These are phyloP conservation scores for Oegoconia quadripuncta DNA, from an alignment of 2,888 invertebrate genomes.

Conservation along the genomic window DNA sequence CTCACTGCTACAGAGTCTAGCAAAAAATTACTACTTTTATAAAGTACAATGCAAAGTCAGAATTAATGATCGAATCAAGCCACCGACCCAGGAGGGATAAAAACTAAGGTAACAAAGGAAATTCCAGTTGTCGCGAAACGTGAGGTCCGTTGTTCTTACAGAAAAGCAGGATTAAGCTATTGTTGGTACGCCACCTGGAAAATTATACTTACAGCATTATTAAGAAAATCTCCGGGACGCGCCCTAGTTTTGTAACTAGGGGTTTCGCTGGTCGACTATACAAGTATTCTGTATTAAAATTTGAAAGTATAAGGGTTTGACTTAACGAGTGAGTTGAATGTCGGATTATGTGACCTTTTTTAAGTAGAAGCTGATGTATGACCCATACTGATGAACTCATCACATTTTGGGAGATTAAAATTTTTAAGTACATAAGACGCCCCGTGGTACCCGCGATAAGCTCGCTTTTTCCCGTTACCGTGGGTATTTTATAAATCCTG, in stretches of 20 bases:
- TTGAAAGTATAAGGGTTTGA: not conserved
- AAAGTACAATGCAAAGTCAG: not conserved
- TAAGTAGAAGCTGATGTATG: not conserved
- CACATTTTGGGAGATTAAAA: too few species aligned
- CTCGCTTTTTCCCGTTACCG: too few species aligned
- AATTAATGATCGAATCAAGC: not conserved
- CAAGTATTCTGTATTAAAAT: not conserved
- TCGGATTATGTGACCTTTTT: not conserved
- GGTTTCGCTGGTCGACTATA: conserved; percentile 6
- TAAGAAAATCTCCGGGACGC: conserved; percentile 13
- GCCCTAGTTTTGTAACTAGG: conserved; percentile 5
- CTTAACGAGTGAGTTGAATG: not conserved
- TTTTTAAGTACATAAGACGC: too few species aligned
- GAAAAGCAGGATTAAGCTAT: conserved; percentile 18
- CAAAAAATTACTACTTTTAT: too few species aligned
- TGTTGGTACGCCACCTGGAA: conserved; percentile 21
- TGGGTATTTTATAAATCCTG: too few species aligned
- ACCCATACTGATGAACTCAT: too few species aligned
- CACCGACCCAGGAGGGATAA: not conserved
- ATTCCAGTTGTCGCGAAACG: not conserved
- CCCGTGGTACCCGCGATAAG: too few species aligned
- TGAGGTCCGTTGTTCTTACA: conserved; percentile 6
- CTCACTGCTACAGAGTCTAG: too few species aligned
- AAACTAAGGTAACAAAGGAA: conserved; percentile 5
- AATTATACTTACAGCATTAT: conserved; percentile 21